phyloP scores from a whole-genome alignment of 2,113 vertebrate species.

The Stigmatopora nigra region DNA sequence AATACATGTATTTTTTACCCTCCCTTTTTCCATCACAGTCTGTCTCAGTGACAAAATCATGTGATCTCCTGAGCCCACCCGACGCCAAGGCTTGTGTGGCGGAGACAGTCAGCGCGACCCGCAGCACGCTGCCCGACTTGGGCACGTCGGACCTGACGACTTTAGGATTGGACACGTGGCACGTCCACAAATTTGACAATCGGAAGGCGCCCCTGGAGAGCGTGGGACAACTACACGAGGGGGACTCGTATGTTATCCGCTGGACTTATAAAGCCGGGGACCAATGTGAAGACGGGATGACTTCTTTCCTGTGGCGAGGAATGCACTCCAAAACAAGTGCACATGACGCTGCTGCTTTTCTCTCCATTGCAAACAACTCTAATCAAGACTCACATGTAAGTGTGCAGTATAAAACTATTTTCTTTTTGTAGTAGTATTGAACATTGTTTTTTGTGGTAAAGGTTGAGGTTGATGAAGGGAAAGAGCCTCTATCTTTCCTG shows the following conservation, averaged over 20 bases:
- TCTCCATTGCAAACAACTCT: slow-evolving; percentile 54
- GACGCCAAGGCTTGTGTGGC: slow-evolving; percentile 56
- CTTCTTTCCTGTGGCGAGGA: slow-evolving; percentile 72
- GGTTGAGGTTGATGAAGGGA: slow-evolving; percentile 67
- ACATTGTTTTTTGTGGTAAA: slow-evolving; percentile 19
- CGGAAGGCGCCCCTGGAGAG: slow-evolving; percentile 50
- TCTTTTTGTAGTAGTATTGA: background rate
- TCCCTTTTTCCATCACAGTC: background rate
- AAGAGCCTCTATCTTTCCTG: slow-evolving; percentile 72
- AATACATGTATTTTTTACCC: background rate
- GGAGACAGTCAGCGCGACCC: background rate
- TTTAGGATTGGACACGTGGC: slow-evolving; percentile 60
- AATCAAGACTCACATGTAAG: slow-evolving; percentile 56
- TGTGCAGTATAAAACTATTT: background rate
- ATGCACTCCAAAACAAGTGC: slow-evolving; percentile 50
- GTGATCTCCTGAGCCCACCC: slow-evolving; percentile 51
- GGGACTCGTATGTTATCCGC: slow-evolving; percentile 66
- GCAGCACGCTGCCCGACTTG: slow-evolving; percentile 44
- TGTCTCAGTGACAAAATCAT: background rate
- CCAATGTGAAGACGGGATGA: slow-evolving; percentile 28
- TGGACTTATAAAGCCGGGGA: slow-evolving; percentile 61
- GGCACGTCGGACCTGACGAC: slow-evolving; percentile 57
- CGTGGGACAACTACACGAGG: slow-evolving; percentile 67
- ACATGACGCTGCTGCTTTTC: slow-evolving; percentile 56
- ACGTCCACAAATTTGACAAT: slow-evolving; percentile 60